Evolutionary conservation across 1,140 invertebrate genomes (phyloP).

Genomic region (Gonatopus flavifemur): DNA sequence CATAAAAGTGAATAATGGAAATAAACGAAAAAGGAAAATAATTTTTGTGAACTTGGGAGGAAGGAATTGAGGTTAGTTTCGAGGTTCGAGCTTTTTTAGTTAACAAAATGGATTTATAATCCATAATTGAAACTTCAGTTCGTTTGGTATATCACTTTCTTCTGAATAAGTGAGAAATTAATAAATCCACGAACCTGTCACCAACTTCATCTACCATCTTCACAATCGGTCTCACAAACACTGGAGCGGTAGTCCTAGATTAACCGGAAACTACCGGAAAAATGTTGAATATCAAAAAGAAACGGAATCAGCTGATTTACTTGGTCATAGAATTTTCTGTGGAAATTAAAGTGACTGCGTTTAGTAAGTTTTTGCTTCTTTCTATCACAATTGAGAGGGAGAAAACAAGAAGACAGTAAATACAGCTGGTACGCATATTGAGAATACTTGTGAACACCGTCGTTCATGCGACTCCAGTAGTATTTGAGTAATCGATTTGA

Average conservation of each 20-base stretch:
- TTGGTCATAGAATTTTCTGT: too few species aligned
- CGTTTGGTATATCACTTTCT: too few species aligned
- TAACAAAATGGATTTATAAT: too few species aligned
- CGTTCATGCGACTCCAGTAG: slow-evolving; percentile 13
- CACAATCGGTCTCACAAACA: slow-evolving; percentile 37
- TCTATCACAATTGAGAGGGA: not conserved
- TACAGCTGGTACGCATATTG: too few species aligned
- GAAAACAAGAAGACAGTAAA: too few species aligned
- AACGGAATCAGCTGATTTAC: slow-evolving; percentile 50
- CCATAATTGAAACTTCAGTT: too few species aligned
- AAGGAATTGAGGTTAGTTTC: too few species aligned
- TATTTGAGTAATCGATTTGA: slow-evolving; percentile 1
- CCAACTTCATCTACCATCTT: slow-evolving; percentile 57
- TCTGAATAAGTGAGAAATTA: slow-evolving; percentile 5
- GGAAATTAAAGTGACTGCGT: too few species aligned
- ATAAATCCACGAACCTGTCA: slow-evolving; percentile 52
- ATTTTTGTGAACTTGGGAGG: too few species aligned
- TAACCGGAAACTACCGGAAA: slow-evolving; percentile 41
- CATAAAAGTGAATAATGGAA: not conserved
- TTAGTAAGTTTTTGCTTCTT: too few species aligned
- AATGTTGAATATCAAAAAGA: slow-evolving; percentile 20
- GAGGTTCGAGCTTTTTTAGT: too few species aligned
- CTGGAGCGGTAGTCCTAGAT: slow-evolving; percentile 35
- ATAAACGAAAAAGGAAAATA: slow-evolving; percentile 11
- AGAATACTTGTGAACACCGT: not conserved